phyloP scores from a whole-genome alignment of 2,797 vertebrate species.

The Enteromius unitaeniatus region DNA sequence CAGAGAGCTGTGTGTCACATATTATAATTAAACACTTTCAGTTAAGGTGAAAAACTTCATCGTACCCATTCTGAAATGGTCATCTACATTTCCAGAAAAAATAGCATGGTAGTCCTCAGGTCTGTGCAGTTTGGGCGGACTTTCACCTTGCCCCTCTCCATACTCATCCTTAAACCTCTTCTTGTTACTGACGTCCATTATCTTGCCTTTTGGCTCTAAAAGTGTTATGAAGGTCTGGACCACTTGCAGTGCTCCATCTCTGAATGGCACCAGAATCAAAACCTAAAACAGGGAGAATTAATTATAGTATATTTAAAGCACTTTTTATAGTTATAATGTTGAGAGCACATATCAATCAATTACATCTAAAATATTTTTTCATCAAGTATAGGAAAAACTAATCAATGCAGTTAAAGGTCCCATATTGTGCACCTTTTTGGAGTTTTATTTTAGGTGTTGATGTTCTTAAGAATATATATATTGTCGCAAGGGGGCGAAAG shows the following conservation, averaged over 20 bases:
- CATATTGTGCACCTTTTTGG: too few relatives aligned
- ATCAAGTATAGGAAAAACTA: background rate
- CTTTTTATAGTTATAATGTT: background rate
- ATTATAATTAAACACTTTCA: background rate
- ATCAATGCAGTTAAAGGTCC: background rate
- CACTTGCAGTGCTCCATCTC: slow-evolving; percentile 85
- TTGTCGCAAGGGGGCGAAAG: too few relatives aligned
- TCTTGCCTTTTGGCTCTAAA: slow-evolving; percentile 85
- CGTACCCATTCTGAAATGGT: slow-evolving; percentile 95
- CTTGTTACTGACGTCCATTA: slow-evolving; percentile 92
- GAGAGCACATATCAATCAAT: background rate
- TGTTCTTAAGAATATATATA: too few relatives aligned
- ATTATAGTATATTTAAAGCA: background rate
- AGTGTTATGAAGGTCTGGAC: slow-evolving; percentile 88
- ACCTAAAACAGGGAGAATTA: slow-evolving; percentile 76
- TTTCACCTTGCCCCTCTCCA: slow-evolving; percentile 83
- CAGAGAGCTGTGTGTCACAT: background rate
- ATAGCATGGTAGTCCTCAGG: slow-evolving; percentile 92
- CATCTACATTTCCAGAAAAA: slow-evolving; percentile 94
- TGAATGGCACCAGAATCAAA: slow-evolving; percentile 91
- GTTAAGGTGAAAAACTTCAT: background rate
- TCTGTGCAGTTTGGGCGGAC: slow-evolving; percentile 83
- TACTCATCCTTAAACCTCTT: slow-evolving; percentile 94
- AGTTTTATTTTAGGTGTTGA: too few relatives aligned
- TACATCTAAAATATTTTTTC: background rate